phyloP scores from a whole-genome alignment of 2,113 vertebrate genomes.

The Rhegmatorhina hoffmannsi region DNA sequence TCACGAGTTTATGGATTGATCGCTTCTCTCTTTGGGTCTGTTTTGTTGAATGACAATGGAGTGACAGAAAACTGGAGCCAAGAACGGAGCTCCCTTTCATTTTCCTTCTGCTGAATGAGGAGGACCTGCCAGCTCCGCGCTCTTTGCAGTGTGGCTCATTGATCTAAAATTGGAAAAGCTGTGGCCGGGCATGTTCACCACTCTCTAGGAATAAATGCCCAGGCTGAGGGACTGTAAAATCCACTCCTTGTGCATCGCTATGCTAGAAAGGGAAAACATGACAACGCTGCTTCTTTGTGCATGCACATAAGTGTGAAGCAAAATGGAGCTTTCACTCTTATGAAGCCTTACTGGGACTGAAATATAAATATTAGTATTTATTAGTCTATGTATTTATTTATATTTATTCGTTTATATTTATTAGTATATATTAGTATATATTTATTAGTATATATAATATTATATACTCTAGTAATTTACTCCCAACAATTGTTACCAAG shows the following conservation, averaged over 20 bases:
- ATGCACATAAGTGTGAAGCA: neutral
- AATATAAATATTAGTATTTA: neutral
- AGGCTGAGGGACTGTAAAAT: neutral
- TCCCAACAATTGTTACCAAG: neutral
- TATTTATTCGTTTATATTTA: too few species aligned
- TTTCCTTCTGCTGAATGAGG: neutral
- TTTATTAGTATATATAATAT: too few species aligned
- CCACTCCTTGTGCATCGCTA: neutral
- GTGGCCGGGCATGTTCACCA: neutral
- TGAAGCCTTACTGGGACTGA: neutral
- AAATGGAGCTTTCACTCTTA: neutral
- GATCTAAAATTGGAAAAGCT: slow-evolving; percentile 9
- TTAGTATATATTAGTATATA: too few species aligned
- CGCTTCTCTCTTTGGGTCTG: slow-evolving; percentile 39
- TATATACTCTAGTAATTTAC: neutral
- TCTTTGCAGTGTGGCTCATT: slow-evolving; percentile 7
- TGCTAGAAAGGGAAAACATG: neutral
- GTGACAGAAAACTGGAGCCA: slow-evolving; percentile 70
- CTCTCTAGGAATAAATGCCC: neutral
- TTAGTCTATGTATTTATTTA: too few species aligned
- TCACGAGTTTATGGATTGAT: slow-evolving; percentile 53
- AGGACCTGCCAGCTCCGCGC: neutral
- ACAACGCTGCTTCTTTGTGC: neutral
- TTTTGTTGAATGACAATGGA: slow-evolving; percentile 68
- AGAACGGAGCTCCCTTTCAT: slow-evolving; percentile 52